Conservation (phyloP, 53 echinoderm and acorn worm genomes). For the Crossaster papposus region DNA sequence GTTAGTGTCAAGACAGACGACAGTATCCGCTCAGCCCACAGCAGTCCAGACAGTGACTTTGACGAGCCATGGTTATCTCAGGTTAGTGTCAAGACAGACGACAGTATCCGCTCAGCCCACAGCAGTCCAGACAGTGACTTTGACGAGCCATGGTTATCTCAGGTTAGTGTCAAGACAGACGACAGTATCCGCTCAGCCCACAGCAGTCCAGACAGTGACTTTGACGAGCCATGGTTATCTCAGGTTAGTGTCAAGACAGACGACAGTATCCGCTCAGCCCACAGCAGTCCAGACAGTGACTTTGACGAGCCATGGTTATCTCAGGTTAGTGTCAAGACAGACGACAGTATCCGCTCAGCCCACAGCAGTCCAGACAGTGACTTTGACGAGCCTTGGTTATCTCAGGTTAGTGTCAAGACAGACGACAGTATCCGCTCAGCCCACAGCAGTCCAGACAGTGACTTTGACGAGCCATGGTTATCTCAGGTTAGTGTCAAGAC, state of each 20-base stretch:
- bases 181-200: slow-evolving; percentile 73
- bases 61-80: slow-evolving; percentile 92
- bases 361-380: slow-evolving; percentile 78
- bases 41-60: slow-evolving; percentile 84
- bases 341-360: slow-evolving; percentile 70
- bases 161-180: slow-evolving; percentile 67
- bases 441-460: slow-evolving; percentile 74
- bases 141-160: slow-evolving; percentile 93
- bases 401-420: too few relatives aligned
- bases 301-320: slow-evolving; percentile 95
- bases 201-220: slow-evolving; percentile 79
- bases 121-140: slow-evolving; percentile 83
- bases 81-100: slow-evolving; percentile 70
- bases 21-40: slow-evolving; percentile 70
- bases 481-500: too few relatives aligned
- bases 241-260: too few relatives aligned
- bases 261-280: slow-evolving; percentile 71
- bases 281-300: slow-evolving; percentile 77
- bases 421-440: slow-evolving; percentile 71
- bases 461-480: slow-evolving; percentile 95
- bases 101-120: slow-evolving; percentile 71
- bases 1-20: slow-evolving; percentile 72
- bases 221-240: slow-evolving; percentile 94
- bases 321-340: too few relatives aligned
- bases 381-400: slow-evolving; percentile 93